phyloP scores from a whole-genome alignment of 2,797 vertebrate species.

The Lycodopsis pacificus region DNA sequence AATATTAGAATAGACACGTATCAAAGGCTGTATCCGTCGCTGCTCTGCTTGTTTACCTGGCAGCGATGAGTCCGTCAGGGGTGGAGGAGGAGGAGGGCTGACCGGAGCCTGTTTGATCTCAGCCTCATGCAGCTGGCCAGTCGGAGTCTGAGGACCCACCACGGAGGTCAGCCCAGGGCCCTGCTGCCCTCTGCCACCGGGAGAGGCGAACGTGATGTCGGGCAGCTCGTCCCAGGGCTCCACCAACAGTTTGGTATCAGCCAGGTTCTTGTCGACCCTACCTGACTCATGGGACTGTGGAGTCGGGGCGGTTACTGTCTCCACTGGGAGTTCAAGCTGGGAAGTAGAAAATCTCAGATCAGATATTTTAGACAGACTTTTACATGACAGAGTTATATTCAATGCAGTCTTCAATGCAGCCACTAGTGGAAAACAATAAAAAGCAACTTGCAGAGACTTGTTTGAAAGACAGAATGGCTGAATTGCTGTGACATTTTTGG shows the following conservation, averaged over 20 bases:
- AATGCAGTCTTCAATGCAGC: too few relatives aligned
- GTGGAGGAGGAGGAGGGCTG: constrained; percentile 35
- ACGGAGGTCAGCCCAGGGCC: constrained; percentile 26
- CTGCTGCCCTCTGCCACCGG: constrained; percentile 18
- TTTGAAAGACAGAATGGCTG: too few relatives aligned
- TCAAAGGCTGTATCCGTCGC: neutral
- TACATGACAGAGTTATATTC: neutral
- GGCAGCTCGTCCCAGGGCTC: constrained; percentile 43
- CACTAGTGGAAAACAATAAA: neutral
- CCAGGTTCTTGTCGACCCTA: constrained; percentile 29
- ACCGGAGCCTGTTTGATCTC: constrained; percentile 39
- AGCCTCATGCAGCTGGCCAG: constrained; percentile 31
- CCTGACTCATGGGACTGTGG: constrained; percentile 1
- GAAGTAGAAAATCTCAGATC: neutral
- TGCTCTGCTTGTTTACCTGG: constrained; percentile 59
- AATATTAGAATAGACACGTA: too few relatives aligned
- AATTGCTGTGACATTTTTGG: too few relatives aligned
- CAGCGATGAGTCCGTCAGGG: constrained; percentile 8
- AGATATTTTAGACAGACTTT: neutral
- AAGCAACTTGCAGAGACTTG: too few relatives aligned
- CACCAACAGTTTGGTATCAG: constrained; percentile 14
- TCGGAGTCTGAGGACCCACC: constrained; percentile 45
- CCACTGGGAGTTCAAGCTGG: constrained; percentile 56
- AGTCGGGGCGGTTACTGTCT: constrained; percentile 6
- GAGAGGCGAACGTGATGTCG: constrained; percentile 12